phyloP scores from a whole-genome alignment of 2,888 invertebrate genomes.

The Tiliacea aurago region DNA sequence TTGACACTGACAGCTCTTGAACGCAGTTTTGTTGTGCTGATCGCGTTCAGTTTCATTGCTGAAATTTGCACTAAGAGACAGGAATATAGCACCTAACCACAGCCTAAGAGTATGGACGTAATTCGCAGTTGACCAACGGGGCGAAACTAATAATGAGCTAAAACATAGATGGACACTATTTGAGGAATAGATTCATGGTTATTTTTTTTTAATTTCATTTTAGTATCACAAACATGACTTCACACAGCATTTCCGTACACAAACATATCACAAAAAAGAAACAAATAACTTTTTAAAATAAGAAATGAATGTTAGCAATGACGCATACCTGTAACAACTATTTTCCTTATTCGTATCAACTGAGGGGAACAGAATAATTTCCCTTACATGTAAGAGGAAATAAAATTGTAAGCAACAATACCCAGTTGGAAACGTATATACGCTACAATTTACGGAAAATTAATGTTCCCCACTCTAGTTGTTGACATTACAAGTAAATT shows the following conservation, averaged over 20 bases:
- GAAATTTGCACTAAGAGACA: too few species aligned
- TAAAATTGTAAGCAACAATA: constrained; percentile 60
- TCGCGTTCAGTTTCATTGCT: too few species aligned
- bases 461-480: constrained; percentile 58
- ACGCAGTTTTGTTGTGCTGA: too few species aligned
- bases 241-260: neutral
- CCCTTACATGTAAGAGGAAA: constrained; percentile 35
- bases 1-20: too few species aligned
- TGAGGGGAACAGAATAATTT: constrained; percentile 49
- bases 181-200: too few species aligned
- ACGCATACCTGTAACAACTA: constrained; percentile 60
- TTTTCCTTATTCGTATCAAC: constrained; percentile 60
- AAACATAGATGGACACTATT: neutral
- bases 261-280: constrained; percentile 33
- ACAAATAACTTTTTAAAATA: constrained; percentile 38
- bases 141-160: neutral
- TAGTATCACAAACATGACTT: neutral
- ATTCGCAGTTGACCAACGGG: too few species aligned
- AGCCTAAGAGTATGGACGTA: neutral
- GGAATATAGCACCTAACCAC: too few species aligned
- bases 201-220: neutral
- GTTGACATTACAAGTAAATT: constrained; percentile 59
- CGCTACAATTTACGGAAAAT: constrained; percentile 61
- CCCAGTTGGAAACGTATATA: constrained; percentile 51
- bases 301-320: constrained; percentile 55